A percentile compares a stretch with the other conserved stretches of the same genome.
phyloP scores from a whole-genome alignment of 2,113 vertebrate genomes.

The Grantiella picta region DNA sequence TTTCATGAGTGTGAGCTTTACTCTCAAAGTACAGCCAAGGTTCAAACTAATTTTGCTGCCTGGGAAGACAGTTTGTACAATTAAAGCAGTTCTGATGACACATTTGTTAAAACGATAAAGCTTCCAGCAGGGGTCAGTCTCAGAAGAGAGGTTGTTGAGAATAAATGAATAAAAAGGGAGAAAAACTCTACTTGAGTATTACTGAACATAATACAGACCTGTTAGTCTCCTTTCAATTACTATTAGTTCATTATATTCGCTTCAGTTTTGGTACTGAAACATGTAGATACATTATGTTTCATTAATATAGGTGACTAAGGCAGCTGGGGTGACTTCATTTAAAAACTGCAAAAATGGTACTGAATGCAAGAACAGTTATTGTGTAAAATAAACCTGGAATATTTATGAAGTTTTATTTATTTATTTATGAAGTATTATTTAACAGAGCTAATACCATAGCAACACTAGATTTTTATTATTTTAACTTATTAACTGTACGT shows the following conservation, averaged over 20 bases:
- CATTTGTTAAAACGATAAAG: background rate
- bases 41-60: background rate
- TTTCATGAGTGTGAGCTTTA: background rate
- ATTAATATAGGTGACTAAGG: background rate
- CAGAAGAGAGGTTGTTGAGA: background rate
- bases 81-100: background rate
- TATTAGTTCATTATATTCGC: background rate
- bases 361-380: background rate
- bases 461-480: background rate
- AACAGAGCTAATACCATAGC: background rate
- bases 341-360: background rate
- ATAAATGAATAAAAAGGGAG: background rate
- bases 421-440: background rate
- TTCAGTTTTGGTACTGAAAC: background rate
- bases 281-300: background rate
- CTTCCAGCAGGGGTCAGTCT: background rate
- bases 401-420: background rate
- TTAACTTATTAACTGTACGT: background rate
- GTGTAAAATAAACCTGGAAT: background rate
- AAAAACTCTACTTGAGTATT: background rate
- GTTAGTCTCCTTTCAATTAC: background rate
- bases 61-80: background rate
- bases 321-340: background rate
- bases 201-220: background rate
- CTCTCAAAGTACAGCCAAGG: background rate